A percentile compares a stretch with the other conserved stretches of the same genome.
Conservation (phyloP, 37 sponge, comb jelly and placozoan species). For the Crambe crambe region DNA sequence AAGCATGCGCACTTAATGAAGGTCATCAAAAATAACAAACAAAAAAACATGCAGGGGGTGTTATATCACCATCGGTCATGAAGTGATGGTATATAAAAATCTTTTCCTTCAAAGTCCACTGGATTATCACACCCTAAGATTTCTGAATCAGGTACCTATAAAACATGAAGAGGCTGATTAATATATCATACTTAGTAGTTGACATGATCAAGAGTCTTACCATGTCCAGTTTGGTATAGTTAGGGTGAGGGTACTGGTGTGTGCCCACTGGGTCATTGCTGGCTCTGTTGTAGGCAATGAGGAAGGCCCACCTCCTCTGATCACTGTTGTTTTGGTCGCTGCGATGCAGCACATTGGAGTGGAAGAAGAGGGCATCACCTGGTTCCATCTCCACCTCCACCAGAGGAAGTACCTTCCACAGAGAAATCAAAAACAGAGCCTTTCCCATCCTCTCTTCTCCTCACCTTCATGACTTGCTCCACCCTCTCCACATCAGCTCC, state of each 20-base stretch:
- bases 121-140: slow-evolving; percentile 44
- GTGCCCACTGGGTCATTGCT: slow-evolving; percentile 67
- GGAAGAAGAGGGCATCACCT: slow-evolving; percentile 90
- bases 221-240: slow-evolving; percentile 80
- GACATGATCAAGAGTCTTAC: too few relatives aligned
- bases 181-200: background rate
- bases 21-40: background rate
- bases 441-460: background rate
- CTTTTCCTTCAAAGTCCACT: slow-evolving; percentile 62
- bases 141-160: slow-evolving; percentile 61
- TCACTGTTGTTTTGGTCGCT: slow-evolving; percentile 87
- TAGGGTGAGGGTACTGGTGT: slow-evolving; percentile 81
- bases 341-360: slow-evolving; percentile 82
- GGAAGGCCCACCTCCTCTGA: slow-evolving; percentile 84
- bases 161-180: background rate
- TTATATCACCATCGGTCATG: background rate
- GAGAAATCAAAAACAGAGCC: background rate
- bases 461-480: slow-evolving; percentile 59
- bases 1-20: background rate
- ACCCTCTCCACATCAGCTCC: slow-evolving; percentile 90
- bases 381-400: slow-evolving; percentile 72
- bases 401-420: slow-evolving; percentile 54
- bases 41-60: background rate
- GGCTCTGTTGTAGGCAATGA: slow-evolving; percentile 89
- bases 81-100: slow-evolving; percentile 20